Percentiles rank a stretch among this genome's conserved stretches.
phyloP scores from a whole-genome alignment of 2,113 vertebrate genomes.

The Barnardius zonarius region DNA sequence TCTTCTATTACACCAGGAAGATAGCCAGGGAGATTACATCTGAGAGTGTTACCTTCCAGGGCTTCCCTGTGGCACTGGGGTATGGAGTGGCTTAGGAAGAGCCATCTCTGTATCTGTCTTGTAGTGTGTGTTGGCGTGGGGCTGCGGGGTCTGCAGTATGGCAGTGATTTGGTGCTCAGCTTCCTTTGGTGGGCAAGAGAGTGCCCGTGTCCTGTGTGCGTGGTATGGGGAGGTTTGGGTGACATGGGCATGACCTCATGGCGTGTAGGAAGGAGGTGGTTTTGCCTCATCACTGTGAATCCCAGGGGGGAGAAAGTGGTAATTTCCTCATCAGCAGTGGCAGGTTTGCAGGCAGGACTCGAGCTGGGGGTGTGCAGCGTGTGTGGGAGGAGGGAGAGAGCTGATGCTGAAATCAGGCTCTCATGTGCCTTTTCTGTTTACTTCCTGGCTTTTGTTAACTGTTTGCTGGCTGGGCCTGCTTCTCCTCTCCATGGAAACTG shows the following conservation, averaged over 20 bases:
- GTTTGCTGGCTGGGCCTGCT: not conserved
- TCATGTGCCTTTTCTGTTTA: not conserved
- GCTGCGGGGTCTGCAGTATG: not conserved
- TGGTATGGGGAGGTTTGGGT: not conserved
- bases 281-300: not conserved
- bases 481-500: not conserved
- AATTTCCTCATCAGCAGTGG: not conserved
- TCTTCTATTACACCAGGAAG: not conserved
- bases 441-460: not conserved
- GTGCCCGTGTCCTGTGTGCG: fast-evolving
- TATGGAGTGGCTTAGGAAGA: not conserved
- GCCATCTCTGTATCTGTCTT: not conserved
- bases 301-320: not conserved
- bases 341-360: not conserved
- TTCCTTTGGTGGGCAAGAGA: not conserved
- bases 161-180: not conserved
- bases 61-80: not conserved
- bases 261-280: not conserved
- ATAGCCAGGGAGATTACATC: not conserved
- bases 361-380: not conserved
- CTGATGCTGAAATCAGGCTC: not conserved
- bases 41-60: not conserved
- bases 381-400: not conserved
- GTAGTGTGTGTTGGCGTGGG: not conserved
- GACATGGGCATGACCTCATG: not conserved